These are phyloP conservation scores for Microctonus hyperodae DNA, from an alignment of 2,888 invertebrate species.

Conservation along the genomic window DNA sequence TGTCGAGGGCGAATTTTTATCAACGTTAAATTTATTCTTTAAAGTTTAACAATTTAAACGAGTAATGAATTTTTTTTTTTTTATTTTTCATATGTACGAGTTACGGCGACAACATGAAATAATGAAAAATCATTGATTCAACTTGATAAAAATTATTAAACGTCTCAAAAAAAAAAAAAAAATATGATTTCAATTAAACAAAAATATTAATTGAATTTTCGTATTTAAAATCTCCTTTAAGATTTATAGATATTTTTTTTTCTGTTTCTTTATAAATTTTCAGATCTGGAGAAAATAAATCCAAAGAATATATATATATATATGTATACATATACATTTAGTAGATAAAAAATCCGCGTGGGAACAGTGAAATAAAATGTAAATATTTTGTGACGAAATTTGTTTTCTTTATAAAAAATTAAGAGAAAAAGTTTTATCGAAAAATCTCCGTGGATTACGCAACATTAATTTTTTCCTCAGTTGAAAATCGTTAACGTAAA, in stretches of 20 bases:
- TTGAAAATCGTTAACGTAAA: conserved; percentile 12
- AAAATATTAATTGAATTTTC: no score
- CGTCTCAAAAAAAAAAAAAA: no score
- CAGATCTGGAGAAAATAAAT: neutral
- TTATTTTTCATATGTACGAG: no score
- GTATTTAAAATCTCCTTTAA: no score
- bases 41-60: neutral
- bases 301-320: neutral
- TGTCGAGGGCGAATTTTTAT: conserved; percentile 21
- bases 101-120: no score
- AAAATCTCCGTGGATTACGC: neutral
- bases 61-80: neutral
- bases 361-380: neutral
- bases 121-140: no score
- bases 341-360: no score
- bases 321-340: neutral
- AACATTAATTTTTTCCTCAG: conserved; percentile 5
- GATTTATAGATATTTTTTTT: neutral
- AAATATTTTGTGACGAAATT: neutral
- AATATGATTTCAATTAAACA: no score
- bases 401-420: conserved; percentile 4
- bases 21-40: conserved; percentile 8
- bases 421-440: neutral
- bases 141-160: no score
- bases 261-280: neutral